Percentiles rank a stretch among this genome's conserved stretches.
Evolutionary conservation across 2,113 vertebrate species (phyloP).

Genomic region (Prietella phreatophila): DNA sequence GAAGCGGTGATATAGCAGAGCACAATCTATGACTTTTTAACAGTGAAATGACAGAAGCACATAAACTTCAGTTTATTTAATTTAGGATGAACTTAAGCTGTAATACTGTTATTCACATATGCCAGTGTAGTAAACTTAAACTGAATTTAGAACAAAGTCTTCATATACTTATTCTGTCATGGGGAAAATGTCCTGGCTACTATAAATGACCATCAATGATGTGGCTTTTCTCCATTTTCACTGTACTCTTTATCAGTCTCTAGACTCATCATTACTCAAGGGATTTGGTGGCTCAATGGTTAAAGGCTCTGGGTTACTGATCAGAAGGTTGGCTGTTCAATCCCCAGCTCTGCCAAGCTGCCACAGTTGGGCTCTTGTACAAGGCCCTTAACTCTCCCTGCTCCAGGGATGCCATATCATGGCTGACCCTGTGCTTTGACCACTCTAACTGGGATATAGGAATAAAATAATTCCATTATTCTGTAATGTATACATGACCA

Average conservation of each 20-base stretch:
- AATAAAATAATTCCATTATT: too few relatives aligned
- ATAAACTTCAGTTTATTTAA: neutral
- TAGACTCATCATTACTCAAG: too few relatives aligned
- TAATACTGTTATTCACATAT: neutral
- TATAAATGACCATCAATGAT: neutral
- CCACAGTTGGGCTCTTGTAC: too few relatives aligned
- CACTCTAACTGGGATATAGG: too few relatives aligned
- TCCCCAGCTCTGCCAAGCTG: too few relatives aligned
- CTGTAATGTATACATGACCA: too few relatives aligned
- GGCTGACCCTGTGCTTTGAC: too few relatives aligned
- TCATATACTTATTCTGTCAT: neutral
- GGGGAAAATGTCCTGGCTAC: neutral
- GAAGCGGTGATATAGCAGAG: neutral
- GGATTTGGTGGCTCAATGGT: too few relatives aligned
- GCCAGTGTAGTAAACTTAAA: conserved; percentile 14
- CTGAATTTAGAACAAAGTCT: neutral
- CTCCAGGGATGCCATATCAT: too few relatives aligned
- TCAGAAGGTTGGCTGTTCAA: too few relatives aligned
- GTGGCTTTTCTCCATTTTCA: neutral
- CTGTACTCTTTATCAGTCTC: neutral
- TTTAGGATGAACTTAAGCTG: neutral
- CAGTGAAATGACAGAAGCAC: neutral
- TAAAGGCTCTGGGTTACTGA: too few relatives aligned
- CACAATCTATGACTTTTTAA: neutral
- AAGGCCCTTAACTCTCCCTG: too few relatives aligned